Evolutionary conservation across 2,113 vertebrate species (phyloP).

Genomic region (Caretta caretta): DNA sequence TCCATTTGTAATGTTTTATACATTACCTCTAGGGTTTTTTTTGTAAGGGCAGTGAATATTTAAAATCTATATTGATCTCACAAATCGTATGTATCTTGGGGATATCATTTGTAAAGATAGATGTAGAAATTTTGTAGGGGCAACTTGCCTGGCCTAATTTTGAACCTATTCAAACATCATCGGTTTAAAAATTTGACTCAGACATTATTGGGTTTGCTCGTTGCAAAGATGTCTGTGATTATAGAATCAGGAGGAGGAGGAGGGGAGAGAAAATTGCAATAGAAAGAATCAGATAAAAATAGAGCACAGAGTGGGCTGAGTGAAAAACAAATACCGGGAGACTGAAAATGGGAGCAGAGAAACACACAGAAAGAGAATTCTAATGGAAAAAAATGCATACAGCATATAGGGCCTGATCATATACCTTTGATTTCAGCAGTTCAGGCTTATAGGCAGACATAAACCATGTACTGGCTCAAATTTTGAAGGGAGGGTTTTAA

Average conservation of each 20-base stretch:
- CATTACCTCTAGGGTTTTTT: neutral
- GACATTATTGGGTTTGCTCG: neutral
- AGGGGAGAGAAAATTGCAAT: neutral
- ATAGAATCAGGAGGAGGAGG: neutral
- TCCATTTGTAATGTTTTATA: neutral
- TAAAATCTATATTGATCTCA: neutral
- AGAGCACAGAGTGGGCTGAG: fast-evolving
- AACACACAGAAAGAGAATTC: neutral
- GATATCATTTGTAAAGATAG: neutral
- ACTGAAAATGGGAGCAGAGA: neutral
- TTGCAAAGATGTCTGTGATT: neutral
- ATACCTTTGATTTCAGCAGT: neutral
- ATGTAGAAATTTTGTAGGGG: neutral
- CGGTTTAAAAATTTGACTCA: neutral
- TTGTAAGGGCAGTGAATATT: neutral
- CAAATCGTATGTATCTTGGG: neutral
- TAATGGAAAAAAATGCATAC: fast-evolving
- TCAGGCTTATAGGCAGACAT: neutral
- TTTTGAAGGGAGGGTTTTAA: neutral
- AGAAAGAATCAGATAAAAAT: neutral
- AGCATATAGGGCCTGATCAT: neutral
- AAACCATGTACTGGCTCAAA: neutral
- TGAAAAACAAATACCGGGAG: neutral
- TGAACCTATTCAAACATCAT: neutral
- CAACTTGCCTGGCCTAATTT: neutral